phyloP scores from a whole-genome alignment of 2,797 vertebrate species.

The Gallinago solitaria region DNA sequence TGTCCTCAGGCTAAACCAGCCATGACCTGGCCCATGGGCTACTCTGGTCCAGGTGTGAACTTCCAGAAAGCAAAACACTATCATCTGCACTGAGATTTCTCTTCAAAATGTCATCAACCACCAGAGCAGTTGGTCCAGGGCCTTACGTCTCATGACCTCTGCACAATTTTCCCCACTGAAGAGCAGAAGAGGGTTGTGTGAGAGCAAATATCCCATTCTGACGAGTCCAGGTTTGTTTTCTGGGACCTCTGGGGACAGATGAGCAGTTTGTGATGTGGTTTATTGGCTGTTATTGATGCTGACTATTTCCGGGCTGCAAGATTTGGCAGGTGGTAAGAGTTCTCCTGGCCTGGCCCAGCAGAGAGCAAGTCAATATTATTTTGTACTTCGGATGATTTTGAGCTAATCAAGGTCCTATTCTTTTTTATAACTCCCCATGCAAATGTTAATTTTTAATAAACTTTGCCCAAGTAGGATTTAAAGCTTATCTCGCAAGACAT shows the following conservation, averaged over 20 bases:
- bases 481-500: slow-evolving; percentile 76
- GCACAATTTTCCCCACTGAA: background rate
- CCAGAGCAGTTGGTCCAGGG: background rate
- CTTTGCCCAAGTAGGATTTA: slow-evolving; percentile 72
- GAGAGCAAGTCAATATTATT: slow-evolving; percentile 27
- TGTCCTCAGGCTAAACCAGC: background rate
- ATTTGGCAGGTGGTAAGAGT: background rate
- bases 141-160: background rate
- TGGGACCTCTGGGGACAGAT: background rate
- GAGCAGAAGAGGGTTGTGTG: background rate
- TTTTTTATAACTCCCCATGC: slow-evolving; percentile 38
- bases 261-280: background rate
- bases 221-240: background rate
- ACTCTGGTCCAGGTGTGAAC: background rate
- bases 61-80: background rate
- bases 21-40: background rate
- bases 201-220: background rate
- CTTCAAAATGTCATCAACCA: background rate
- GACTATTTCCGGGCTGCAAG: background rate
- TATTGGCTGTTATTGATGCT: background rate
- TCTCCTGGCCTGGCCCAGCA: background rate
- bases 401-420: slow-evolving; percentile 61
- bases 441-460: slow-evolving; percentile 78
- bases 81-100: background rate
- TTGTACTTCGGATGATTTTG: slow-evolving; percentile 6